Percentiles rank a stretch among this genome's conserved stretches.
Conservation (phyloP, 2,888 invertebrate species). For the Sabatieria punctata region DNA sequence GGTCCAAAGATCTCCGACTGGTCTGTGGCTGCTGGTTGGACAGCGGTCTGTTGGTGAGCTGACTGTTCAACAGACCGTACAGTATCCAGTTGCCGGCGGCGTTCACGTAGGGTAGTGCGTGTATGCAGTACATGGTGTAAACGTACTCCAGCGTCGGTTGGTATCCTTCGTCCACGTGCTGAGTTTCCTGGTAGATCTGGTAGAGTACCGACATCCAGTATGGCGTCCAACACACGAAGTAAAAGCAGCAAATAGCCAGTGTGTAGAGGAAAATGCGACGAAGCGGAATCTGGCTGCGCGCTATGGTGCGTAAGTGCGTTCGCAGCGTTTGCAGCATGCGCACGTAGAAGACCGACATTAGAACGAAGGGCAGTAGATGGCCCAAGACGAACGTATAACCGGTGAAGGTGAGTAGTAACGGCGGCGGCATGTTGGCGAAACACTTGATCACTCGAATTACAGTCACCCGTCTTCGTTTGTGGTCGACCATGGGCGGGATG, state of each 20-base stretch:
- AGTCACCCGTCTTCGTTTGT: background rate
- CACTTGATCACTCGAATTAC: background rate
- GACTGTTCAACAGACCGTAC: background rate
- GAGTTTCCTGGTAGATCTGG: background rate
- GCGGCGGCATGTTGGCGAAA: background rate
- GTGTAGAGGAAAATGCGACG: background rate
- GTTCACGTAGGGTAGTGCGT: conserved; percentile 67
- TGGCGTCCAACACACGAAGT: background rate
- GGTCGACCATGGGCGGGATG: conserved; percentile 4
- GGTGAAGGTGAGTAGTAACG: background rate
- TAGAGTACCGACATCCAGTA: background rate
- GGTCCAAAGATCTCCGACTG: too few relatives aligned
- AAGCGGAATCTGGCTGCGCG: background rate
- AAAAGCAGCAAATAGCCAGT: background rate
- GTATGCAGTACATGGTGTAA: conserved; percentile 64
- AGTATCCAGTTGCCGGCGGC: conserved; percentile 39
- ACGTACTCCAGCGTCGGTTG: conserved; percentile 51
- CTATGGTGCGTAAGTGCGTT: background rate
- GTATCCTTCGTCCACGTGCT: background rate
- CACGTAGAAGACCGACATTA: background rate
- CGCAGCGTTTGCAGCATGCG: background rate
- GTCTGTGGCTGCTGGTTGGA: too few relatives aligned
- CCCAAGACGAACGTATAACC: background rate
- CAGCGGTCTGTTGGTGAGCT: too few relatives aligned
- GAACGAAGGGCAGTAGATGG: background rate